A percentile compares a stretch with the other conserved stretches of the same genome.
phyloP scores from a whole-genome alignment of 2,113 vertebrate genomes.

The Misgurnus mizolepis region DNA sequence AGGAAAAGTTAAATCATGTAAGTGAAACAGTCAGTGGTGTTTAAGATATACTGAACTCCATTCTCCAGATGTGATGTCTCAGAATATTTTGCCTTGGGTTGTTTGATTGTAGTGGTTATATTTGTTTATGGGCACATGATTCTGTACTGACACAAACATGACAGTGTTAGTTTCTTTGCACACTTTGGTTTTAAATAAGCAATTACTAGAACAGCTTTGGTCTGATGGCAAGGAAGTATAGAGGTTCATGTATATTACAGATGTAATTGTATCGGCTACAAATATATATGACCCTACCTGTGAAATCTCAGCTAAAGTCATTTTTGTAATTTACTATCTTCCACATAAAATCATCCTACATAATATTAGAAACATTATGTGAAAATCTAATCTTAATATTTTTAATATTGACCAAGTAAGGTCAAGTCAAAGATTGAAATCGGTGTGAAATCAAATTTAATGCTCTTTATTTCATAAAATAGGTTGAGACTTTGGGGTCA shows the following conservation, averaged over 20 bases:
- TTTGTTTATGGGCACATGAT: conserved; percentile 16
- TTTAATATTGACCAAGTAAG: too few species aligned
- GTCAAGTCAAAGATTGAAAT: too few species aligned
- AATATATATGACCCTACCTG: too few species aligned
- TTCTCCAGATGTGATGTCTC: too few species aligned
- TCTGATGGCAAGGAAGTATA: conserved; percentile 1
- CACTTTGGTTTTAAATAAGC: not conserved
- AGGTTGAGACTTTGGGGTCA: too few species aligned
- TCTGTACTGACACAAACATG: not conserved
- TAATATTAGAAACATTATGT: too few species aligned
- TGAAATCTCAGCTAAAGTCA: too few species aligned
- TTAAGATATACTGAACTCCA: conserved; percentile 13
- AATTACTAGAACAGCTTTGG: not conserved
- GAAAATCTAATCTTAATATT: too few species aligned
- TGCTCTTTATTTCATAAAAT: too few species aligned
- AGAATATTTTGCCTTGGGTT: conserved; percentile 33
- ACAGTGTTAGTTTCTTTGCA: conserved; percentile 6
- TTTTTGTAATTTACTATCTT: too few species aligned
- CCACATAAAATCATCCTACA: too few species aligned
- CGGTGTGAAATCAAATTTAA: too few species aligned
- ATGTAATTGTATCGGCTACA: not conserved
- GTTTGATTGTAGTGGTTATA: conserved; percentile 13
- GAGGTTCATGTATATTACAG: not conserved
- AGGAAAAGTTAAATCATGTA: conserved; percentile 74
- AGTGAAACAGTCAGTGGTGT: conserved; percentile 60